A percentile compares a stretch with the other conserved stretches of the same genome.
phyloP scores from a whole-genome alignment of 2,797 vertebrate genomes.

The Philypnodon macrostomus region DNA sequence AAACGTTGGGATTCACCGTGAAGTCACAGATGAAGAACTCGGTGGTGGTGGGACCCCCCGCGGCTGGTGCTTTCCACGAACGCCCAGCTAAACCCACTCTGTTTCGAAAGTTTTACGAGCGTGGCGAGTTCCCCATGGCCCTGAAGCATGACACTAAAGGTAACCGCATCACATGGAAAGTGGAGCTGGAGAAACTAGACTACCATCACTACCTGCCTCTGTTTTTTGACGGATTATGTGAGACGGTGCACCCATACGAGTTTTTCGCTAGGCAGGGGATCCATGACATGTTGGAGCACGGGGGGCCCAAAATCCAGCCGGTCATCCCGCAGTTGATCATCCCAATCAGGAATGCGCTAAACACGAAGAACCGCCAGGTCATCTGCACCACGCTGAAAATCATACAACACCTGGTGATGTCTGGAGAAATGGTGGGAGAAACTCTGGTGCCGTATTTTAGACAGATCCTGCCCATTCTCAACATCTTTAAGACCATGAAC shows the following conservation, averaged over 20 bases:
- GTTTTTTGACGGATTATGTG: slow-evolving; percentile 92
- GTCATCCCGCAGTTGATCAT: slow-evolving; percentile 93
- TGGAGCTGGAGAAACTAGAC: slow-evolving; percentile 89
- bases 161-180: slow-evolving; percentile 79
- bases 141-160: slow-evolving; percentile 68
- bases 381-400: slow-evolving; percentile 90
- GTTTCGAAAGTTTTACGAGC: slow-evolving; percentile 91
- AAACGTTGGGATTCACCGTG: not conserved
- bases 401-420: slow-evolving; percentile 90
- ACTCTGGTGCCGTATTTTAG: slow-evolving; percentile 90
- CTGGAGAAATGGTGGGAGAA: slow-evolving; percentile 80
- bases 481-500: slow-evolving; percentile 6
- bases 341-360: slow-evolving; percentile 83
- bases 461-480: slow-evolving; percentile 6
- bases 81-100: slow-evolving; percentile 84
- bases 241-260: slow-evolving; percentile 88
- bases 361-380: slow-evolving; percentile 86
- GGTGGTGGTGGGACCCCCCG: slow-evolving; percentile 6
- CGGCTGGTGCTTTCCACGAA: slow-evolving; percentile 85
- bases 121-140: slow-evolving; percentile 85
- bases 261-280: slow-evolving; percentile 91
- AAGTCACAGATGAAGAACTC: slow-evolving; percentile 3
- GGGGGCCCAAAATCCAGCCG: slow-evolving; percentile 87
- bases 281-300: slow-evolving; percentile 91
- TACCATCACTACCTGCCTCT: slow-evolving; percentile 89